phyloP scores from a whole-genome alignment of 2,888 invertebrate genomes.

The Protonemura montana region DNA sequence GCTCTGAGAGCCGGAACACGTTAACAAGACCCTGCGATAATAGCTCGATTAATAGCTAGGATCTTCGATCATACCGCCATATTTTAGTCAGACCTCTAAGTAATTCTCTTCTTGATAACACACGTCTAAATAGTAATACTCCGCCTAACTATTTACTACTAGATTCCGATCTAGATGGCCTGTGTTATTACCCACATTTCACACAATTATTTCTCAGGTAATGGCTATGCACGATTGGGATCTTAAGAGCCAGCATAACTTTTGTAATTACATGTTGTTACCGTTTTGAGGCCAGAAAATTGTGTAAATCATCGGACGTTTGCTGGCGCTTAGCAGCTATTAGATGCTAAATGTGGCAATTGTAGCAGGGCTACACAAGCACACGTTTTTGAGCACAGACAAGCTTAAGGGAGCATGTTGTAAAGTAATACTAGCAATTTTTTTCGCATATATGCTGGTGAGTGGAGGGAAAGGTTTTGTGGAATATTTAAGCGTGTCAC shows the following conservation, averaged over 20 bases:
- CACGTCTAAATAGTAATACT: background rate
- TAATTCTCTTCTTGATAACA: background rate
- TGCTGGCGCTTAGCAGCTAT: background rate
- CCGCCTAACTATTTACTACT: background rate
- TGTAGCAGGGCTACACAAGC: background rate
- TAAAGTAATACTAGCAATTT: too few relatives aligned
- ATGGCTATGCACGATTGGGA: background rate
- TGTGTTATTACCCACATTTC: background rate
- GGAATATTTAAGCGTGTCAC: too few relatives aligned
- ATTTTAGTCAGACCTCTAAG: background rate
- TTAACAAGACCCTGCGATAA: background rate
- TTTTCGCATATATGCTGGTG: too few relatives aligned
- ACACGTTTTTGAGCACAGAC: background rate
- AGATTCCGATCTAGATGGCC: conserved; percentile 7
- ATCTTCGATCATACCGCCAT: background rate
- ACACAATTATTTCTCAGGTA: background rate
- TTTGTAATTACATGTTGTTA: background rate
- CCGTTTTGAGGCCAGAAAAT: background rate
- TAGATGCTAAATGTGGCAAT: background rate
- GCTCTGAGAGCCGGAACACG: background rate
- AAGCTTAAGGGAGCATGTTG: background rate
- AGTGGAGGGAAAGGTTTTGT: too few relatives aligned
- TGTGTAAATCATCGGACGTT: background rate
- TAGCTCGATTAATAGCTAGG: background rate
- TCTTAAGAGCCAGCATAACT: background rate